A percentile compares a stretch with the other conserved stretches of the same genome.
phyloP scores from a whole-genome alignment of 2,888 invertebrate species.

The Cheilosia soror region DNA sequence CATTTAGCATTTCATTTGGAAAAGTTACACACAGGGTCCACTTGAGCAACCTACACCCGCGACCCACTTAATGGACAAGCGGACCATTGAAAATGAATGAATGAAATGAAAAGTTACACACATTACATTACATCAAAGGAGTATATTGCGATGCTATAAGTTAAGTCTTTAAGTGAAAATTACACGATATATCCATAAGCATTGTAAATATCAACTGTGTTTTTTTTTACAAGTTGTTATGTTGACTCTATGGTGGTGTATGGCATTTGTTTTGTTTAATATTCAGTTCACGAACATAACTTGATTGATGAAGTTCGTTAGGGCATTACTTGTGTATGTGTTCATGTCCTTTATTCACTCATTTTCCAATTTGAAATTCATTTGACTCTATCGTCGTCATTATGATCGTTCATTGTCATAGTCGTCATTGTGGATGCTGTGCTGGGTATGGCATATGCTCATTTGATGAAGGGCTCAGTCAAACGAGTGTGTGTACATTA shows the following conservation, averaged over 20 bases:
- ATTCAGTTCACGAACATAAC: slow-evolving; percentile 41
- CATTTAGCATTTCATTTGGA: not conserved
- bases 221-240: not conserved
- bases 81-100: too few relatives aligned
- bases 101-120: not conserved
- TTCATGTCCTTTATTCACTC: slow-evolving; percentile 22
- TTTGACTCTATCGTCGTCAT: slow-evolving; percentile 36
- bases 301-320: slow-evolving; percentile 56
- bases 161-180: slow-evolving; percentile 19
- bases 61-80: too few relatives aligned
- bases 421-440: not conserved
- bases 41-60: too few relatives aligned
- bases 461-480: not conserved
- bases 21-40: not conserved
- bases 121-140: slow-evolving; percentile 13
- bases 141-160: not conserved
- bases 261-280: slow-evolving; percentile 1
- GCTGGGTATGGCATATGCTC: not conserved
- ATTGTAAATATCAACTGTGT: not conserved
- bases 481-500: not conserved
- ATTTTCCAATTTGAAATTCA: slow-evolving; percentile 44
- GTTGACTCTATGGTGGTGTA: not conserved
- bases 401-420: slow-evolving; percentile 13
- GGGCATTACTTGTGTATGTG: slow-evolving; percentile 9
- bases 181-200: not conserved